phyloP scores from a whole-genome alignment of 2,888 invertebrate genomes.

The Epistrophe grossulariae region DNA sequence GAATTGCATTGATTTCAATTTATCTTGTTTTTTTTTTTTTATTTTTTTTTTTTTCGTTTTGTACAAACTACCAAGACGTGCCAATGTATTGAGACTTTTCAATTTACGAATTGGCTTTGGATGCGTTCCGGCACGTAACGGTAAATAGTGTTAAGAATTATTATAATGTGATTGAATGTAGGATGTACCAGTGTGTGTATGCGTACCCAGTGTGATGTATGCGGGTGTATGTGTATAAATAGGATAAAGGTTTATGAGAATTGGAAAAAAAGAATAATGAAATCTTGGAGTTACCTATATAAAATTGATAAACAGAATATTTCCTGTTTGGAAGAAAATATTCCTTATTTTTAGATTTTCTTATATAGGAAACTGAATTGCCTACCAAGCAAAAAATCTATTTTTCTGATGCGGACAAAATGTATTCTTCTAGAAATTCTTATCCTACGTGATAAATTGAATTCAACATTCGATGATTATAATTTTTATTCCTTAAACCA shows the following conservation, averaged over 20 bases:
- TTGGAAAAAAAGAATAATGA: background rate
- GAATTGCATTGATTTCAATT: conserved; percentile 69
- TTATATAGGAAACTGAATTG: background rate
- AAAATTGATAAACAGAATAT: background rate
- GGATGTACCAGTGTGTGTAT: background rate
- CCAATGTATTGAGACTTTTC: conserved; percentile 67
- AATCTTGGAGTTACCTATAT: background rate
- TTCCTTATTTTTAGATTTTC: too few species aligned
- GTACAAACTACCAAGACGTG: conserved; percentile 66
- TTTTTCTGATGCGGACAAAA: too few species aligned
- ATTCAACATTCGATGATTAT: too few species aligned
- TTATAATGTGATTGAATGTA: conserved; percentile 59
- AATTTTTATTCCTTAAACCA: too few species aligned
- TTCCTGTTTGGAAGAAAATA: conserved; percentile 4
- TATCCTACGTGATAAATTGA: too few species aligned
- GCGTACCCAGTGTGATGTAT: too few species aligned
- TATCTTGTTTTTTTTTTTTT: conserved; percentile 28
- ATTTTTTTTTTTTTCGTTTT: conserved; percentile 20
- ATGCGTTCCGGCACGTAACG: conserved; percentile 48
- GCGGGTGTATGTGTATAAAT: background rate
- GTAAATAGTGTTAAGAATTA: conserved; percentile 54
- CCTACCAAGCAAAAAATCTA: too few species aligned
- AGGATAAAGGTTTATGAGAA: background rate
- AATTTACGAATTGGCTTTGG: conserved; percentile 68
- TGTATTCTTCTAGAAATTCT: too few species aligned